Evolutionary conservation across 1,140 invertebrate species (phyloP), one percentile per base, ranked within the genome.

Genomic region (Drosophila athabasca): DNA sequence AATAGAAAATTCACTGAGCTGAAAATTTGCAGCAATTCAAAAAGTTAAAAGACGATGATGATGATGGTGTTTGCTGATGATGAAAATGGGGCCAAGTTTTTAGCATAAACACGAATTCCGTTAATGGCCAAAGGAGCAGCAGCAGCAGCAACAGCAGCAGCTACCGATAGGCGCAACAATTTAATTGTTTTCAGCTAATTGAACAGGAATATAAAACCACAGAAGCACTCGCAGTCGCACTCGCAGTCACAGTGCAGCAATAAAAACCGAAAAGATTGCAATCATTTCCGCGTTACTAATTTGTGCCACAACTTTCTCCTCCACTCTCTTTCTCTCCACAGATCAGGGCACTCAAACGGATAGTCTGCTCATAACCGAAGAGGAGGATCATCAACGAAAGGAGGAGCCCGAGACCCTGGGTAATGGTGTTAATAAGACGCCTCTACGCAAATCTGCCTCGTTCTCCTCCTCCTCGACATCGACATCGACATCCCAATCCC

Each of bases 281-380:
- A 64, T 51, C 72, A 64, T 77, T 81, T 81, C 73, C 61, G 67
- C 58, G 60, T 64, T 58, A 58, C 58, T 70, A 75, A 73, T 54
- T 54, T 19, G 17, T 54, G 26, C 41, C 49, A 22, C 24, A 31
- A 41, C 50, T 19, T 29, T 70, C 46, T 8, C 72, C 39, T 50
- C 13, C n/a, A 51, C 3, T 19, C 41, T 55, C 19, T n/a, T 15
- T 43, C 11, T 11, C 13, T 31, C 43, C 74, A 17, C 62, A 91
- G 90, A 91, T 79, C 89, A 91, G 57, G 89, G 82, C 62, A 91
- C 89, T 17, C 90, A 91, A 78, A 91, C 89, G 26, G 90, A 91
- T 35, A 46, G 74, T 39, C 54, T 91, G 57, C 69, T 90, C 39
- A 91, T 91, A 59, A 91, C 89, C 13, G 90, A 91, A 66, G 68